Base-by-base conservation (phyloP, 1,140 invertebrate genomes). In the Phthorimaea operculella region DNA sequence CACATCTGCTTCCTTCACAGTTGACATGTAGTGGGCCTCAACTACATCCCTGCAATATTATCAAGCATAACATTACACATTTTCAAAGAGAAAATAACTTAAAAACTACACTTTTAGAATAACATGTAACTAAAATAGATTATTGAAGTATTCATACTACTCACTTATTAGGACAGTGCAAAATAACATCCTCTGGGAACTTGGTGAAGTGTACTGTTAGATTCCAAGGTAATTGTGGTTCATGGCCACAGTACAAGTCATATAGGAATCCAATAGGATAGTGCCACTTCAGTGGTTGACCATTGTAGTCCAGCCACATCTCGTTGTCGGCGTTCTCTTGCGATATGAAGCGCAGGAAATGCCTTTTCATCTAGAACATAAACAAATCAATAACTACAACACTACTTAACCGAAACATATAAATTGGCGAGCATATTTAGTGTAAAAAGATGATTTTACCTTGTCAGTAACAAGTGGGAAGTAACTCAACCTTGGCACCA, bases 1-100 rank as follows among this genome's bases (percentile, higher is more conserved):
- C 4, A 96, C 93, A 88, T 99, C 98, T 1, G 98, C 97, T 88
- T 99, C 98, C 87, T 99, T 99, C 8, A 99, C 87, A 57, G 93
- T 94, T 12, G 96, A 94, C 89, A 99, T 93, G 77, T 97, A 99
- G 78, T 96, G 91, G 4, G 96, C 91, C 85, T 98, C 96, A 8
- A 99, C 91, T 10, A 92, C 89, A 73, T 98, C 96, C 78, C 95
- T 97, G 68, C n/a, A 42, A 42, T n/a, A n/a, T n/a, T 36, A 36
- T 8, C 12, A 36, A 7, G 12, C 34, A 36, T 12, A n/a, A n/a
- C n/a, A n/a, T n/a, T n/a, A n/a, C n/a, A n/a, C n/a, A n/a, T n/a
- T n/a, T n/a, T n/a, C n/a, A n/a, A n/a, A n/a, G n/a, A n/a, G n/a
- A n/a, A n/a, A n/a, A n/a, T n/a, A n/a, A n/a, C n/a, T n/a, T n/a